Conservation (phyloP, 2,888 invertebrate genomes). For the Celastrina argiolus region DNA sequence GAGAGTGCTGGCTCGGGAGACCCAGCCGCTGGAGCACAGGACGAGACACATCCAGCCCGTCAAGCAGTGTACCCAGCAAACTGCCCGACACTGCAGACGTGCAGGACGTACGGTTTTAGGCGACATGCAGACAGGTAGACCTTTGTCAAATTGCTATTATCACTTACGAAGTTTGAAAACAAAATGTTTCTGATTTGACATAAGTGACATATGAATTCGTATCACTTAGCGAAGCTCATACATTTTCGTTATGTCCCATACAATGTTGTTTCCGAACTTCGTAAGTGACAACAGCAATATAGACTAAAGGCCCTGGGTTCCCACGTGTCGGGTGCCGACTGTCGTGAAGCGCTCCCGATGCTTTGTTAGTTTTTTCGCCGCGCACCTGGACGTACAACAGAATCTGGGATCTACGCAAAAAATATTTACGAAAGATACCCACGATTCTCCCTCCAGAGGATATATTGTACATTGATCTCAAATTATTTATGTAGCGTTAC, state of each 20-base stretch:
- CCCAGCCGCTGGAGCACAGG: slow-evolving; percentile 68
- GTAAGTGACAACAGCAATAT: too few species aligned
- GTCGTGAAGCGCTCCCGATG: slow-evolving; percentile 40
- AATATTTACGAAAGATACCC: slow-evolving; percentile 27
- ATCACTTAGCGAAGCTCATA: too few species aligned
- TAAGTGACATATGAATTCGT: too few species aligned
- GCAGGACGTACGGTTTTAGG: slow-evolving; percentile 79
- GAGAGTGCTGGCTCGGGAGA: slow-evolving; percentile 77
- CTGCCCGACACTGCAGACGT: slow-evolving; percentile 81
- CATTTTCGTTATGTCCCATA: too few species aligned
- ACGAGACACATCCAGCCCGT: slow-evolving; percentile 48
- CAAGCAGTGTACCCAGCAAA: slow-evolving; percentile 56
- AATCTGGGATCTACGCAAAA: slow-evolving; percentile 38
- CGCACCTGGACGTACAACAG: slow-evolving; percentile 60
- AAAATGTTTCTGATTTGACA: too few species aligned
- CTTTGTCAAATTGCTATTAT: too few species aligned
- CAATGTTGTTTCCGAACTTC: too few species aligned
- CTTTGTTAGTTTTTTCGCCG: slow-evolving; percentile 54
- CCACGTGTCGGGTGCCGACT: not conserved
- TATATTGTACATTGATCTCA: slow-evolving; percentile 72
- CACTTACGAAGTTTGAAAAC: too few species aligned
- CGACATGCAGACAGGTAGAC: too few species aligned
- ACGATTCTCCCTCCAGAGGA: slow-evolving; percentile 18
- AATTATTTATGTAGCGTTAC: slow-evolving; percentile 68
- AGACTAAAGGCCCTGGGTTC: too few species aligned